A percentile compares a stretch with the other conserved stretches of the same genome.
phyloP scores from a whole-genome alignment of 2,113 vertebrate genomes.

The Nesoenas mayeri region DNA sequence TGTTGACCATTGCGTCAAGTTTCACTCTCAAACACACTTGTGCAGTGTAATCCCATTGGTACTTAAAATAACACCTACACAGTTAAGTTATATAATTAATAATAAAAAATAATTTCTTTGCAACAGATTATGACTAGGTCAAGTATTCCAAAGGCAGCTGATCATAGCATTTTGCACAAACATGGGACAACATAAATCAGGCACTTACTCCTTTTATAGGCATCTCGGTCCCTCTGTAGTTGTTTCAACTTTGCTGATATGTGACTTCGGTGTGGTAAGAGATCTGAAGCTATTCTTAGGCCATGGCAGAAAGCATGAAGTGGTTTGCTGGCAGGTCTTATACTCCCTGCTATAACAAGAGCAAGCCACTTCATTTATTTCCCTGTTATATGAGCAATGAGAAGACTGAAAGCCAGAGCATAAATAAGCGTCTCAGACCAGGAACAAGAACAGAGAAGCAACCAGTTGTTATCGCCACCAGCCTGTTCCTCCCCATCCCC shows the following conservation, averaged over 20 bases:
- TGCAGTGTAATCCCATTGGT: neutral
- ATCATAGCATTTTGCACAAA: neutral
- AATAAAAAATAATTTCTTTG: neutral
- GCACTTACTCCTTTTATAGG: constrained; percentile 6
- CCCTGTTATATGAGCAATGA: neutral
- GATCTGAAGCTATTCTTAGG: constrained; percentile 74
- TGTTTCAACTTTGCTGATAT: constrained; percentile 34
- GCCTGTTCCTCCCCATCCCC: neutral
- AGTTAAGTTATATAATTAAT: neutral
- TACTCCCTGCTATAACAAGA: neutral
- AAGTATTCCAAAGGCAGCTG: neutral
- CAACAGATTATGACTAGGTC: neutral
- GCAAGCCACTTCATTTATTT: constrained; percentile 23
- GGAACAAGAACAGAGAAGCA: neutral
- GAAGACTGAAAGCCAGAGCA: neutral
- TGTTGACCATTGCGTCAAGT: neutral
- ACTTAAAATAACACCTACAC: neutral
- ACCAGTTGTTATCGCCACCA: neutral
- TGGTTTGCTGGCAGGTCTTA: constrained; percentile 26
- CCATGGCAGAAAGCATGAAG: constrained; percentile 37
- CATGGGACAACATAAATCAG: neutral
- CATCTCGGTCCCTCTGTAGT: constrained; percentile 18
- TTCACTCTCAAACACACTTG: constrained; percentile 4
- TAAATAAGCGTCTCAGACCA: neutral
- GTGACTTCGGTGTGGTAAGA: constrained; percentile 48